phyloP scores from a whole-genome alignment of 2,113 vertebrate species.

The Motacilla alba region DNA sequence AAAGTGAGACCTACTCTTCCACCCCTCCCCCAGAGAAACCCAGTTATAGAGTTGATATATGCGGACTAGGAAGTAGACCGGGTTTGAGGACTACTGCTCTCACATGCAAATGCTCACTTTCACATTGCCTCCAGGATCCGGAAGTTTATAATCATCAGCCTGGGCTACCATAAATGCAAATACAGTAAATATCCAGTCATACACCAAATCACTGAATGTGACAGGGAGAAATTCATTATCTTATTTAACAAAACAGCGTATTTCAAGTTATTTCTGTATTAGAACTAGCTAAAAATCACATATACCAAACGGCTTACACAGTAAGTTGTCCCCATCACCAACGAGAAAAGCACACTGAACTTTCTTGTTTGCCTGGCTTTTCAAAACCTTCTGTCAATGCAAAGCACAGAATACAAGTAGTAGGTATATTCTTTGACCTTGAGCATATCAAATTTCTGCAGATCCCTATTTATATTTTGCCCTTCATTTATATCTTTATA shows the following conservation, averaged over 20 bases:
- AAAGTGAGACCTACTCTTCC: not conserved
- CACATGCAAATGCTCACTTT: not conserved
- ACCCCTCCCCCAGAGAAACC: not conserved
- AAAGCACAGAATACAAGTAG: not conserved
- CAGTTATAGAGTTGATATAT: rapidly evolving
- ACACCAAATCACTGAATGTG: not conserved
- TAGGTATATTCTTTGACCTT: not conserved
- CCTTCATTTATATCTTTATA: not conserved
- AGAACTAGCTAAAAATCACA: not conserved
- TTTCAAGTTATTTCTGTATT: not conserved
- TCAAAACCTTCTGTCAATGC: not conserved
- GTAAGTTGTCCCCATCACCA: not conserved
- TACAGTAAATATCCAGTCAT: not conserved
- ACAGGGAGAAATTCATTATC: not conserved
- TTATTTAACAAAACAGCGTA: not conserved
- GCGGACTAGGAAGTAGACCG: not conserved
- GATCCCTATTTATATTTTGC: not conserved
- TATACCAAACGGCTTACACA: not conserved
- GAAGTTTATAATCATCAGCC: not conserved
- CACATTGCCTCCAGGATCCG: not conserved
- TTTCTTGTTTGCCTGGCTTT: not conserved
- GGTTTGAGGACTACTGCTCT: not conserved
- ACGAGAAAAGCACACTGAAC: not conserved
- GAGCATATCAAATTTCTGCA: not conserved
- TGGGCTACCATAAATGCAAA: not conserved